phyloP scores from a whole-genome alignment of 2,888 invertebrate genomes.

The Psylliodes chrysocephalus region DNA sequence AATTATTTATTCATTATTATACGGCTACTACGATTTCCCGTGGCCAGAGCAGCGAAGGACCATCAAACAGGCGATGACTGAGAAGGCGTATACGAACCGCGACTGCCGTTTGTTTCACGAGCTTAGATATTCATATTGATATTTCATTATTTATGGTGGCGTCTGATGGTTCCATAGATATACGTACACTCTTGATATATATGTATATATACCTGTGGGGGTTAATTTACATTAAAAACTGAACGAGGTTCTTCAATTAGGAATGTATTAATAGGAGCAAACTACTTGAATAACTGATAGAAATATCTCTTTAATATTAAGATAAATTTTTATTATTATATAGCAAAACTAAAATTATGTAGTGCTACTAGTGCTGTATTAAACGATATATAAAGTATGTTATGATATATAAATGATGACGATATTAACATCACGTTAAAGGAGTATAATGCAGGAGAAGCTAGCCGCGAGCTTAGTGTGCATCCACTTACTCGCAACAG shows the following conservation, averaged over 20 bases:
- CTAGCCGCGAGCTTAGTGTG: too few species aligned
- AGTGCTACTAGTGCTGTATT: too few species aligned
- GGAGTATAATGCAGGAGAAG: too few species aligned
- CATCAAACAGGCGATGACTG: conserved; percentile 52
- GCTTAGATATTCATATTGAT: conserved; percentile 62
- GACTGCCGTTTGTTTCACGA: conserved; percentile 49
- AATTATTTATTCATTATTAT: conserved; percentile 16
- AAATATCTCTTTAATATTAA: too few species aligned
- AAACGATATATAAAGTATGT: too few species aligned
- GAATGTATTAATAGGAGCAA: too few species aligned
- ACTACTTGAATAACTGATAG: too few species aligned
- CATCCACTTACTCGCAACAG: too few species aligned
- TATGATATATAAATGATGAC: too few species aligned
- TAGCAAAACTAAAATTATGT: too few species aligned
- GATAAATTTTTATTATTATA: too few species aligned
- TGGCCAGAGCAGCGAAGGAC: conserved; percentile 29
- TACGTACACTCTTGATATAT: conserved; percentile 26
- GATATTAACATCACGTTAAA: too few species aligned
- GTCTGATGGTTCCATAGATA: conserved; percentile 53
- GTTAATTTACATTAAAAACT: conserved; percentile 13
- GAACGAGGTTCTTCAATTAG: not conserved
- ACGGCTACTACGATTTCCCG: conserved; percentile 33
- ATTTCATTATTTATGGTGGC: conserved; percentile 58
- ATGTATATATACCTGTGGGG: conserved; percentile 22
- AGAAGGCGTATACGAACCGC: conserved; percentile 50